These are phyloP conservation scores for Perca flavescens DNA, from an alignment of 2,113 vertebrate genomes.

Conservation along the genomic window DNA sequence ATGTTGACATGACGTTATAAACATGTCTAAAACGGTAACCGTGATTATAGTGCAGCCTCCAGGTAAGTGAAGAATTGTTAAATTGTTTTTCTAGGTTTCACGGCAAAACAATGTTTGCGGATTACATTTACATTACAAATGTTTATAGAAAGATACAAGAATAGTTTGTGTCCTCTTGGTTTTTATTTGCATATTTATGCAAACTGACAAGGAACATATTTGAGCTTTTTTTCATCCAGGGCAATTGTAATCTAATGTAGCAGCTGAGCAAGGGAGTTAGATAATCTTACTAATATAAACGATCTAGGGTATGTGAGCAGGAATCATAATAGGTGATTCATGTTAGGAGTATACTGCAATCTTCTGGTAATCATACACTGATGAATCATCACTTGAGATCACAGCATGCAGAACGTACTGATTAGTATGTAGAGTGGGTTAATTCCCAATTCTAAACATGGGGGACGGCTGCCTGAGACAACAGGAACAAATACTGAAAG, in stretches of 20 bases:
- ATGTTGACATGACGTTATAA: neutral
- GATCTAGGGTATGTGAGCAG: conserved; percentile 1
- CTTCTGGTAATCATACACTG: conserved; percentile 7
- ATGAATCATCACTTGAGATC: conserved; percentile 20
- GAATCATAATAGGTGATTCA: conserved; percentile 17
- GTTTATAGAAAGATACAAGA: neutral
- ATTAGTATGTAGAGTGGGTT: conserved; percentile 3
- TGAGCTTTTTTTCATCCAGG: neutral
- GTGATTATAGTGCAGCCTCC: neutral
- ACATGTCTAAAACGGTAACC: neutral
- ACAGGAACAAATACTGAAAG: neutral
- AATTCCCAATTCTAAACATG: neutral
- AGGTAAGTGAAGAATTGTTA: neutral
- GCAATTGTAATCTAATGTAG: neutral
- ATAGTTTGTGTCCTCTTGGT: neutral
- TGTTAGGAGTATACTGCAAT: conserved; percentile 9
- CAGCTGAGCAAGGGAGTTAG: neutral
- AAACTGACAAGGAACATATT: neutral
- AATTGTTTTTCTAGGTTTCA: too few relatives aligned
- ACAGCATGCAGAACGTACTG: neutral
- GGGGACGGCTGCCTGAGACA: neutral
- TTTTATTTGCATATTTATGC: conserved; percentile 12
- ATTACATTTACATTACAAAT: conserved; percentile 21
- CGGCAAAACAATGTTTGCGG: neutral
- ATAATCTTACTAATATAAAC: neutral